These are phyloP conservation scores for Chelidonichthys spinosus DNA, from an alignment of 2,797 vertebrate genomes.

Conservation along the genomic window DNA sequence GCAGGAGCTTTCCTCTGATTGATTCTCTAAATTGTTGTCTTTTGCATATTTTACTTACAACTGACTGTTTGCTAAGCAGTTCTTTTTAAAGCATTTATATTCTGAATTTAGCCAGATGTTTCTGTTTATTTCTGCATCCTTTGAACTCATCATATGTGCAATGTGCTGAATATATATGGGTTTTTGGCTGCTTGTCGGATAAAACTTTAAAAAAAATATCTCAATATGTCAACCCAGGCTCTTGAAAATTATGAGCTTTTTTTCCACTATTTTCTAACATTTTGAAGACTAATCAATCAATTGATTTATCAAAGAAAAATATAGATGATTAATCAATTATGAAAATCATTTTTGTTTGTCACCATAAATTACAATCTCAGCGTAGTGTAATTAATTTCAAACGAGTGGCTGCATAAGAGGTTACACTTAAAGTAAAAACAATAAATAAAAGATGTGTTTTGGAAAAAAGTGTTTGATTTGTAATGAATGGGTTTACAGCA, in stretches of 20 bases:
- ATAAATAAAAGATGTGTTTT: not conserved
- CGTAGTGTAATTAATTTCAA: not conserved
- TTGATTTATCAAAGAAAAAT: not conserved
- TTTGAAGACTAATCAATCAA: not conserved
- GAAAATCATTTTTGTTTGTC: not conserved
- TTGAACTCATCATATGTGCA: not conserved
- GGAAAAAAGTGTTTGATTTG: not conserved
- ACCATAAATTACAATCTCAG: not conserved
- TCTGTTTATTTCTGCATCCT: not conserved
- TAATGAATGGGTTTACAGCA: not conserved
- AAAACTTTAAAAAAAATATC: not conserved
- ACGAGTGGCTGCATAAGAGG: not conserved
- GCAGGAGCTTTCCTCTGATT: not conserved
- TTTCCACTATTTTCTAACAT: not conserved
- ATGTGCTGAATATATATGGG: not conserved
- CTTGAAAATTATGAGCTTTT: not conserved
- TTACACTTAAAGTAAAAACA: not conserved
- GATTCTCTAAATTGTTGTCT: conserved; percentile 9
- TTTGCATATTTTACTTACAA: conserved; percentile 9
- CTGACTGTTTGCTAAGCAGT: not conserved
- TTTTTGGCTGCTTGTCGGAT: not conserved
- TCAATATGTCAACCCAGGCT: not conserved
- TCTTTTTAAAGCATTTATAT: not conserved
- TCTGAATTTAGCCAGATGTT: not conserved
- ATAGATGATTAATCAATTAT: not conserved